These are phyloP conservation scores for Agrilus cyanescens DNA, from an alignment of 2,888 invertebrate species.

Conservation along the genomic window DNA sequence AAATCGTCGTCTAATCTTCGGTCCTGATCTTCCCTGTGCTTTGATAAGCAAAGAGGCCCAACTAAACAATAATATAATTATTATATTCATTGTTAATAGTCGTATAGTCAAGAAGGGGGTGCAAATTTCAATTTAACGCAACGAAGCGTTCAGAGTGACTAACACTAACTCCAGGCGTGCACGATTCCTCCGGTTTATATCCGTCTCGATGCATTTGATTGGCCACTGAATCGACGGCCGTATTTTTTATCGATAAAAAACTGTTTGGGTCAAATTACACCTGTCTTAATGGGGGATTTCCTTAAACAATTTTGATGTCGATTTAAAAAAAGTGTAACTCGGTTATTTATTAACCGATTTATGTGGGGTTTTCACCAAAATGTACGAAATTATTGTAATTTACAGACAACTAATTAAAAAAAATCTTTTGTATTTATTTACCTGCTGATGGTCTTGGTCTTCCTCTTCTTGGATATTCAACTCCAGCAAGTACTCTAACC, in stretches of 20 bases:
- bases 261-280: too few relatives aligned
- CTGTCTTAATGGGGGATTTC: too few relatives aligned
- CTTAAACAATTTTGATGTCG: too few relatives aligned
- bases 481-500: conserved; percentile 66
- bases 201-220: too few relatives aligned
- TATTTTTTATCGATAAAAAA: too few relatives aligned
- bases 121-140: neutral
- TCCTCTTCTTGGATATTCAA: conserved; percentile 70
- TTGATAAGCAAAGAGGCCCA: conserved; percentile 67
- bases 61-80: conserved; percentile 36
- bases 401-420: too few relatives aligned
- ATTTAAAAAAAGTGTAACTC: too few relatives aligned
- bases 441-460: conserved; percentile 67
- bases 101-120: neutral
- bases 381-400: too few relatives aligned
- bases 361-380: too few relatives aligned
- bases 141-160: neutral
- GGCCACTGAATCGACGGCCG: too few relatives aligned
- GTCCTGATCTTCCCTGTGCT: conserved; percentile 53
- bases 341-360: too few relatives aligned
- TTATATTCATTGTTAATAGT: neutral
- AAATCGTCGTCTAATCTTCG: conserved; percentile 68
- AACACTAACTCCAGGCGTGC: neutral
- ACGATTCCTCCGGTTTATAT: too few relatives aligned
- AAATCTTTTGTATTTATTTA: conserved; percentile 27